Base-by-base conservation (phyloP, 64 coral and sea anemone genomes). In the Stylophora pistillata region DNA sequence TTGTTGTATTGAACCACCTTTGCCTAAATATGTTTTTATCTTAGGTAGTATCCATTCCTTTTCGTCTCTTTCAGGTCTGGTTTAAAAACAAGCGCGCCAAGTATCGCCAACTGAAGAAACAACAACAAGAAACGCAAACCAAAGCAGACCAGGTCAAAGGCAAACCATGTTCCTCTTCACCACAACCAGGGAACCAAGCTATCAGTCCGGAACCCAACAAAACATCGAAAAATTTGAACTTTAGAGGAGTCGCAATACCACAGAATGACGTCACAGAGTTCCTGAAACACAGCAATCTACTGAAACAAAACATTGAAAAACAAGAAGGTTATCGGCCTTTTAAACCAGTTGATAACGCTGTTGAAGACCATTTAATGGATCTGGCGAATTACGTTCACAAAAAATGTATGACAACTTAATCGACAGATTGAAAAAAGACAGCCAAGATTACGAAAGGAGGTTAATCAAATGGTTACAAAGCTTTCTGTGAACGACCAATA, bases 41-140 rank as follows among this genome's bases (percentile, higher is more conserved):
- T n/a, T 1, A 15, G 16, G 1, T 63, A 21, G 17, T 64, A 64
- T 85, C 56, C 12, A 13, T 7, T 73, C 32, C 30, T 20, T 31
- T 64, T 65, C 14, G 20, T 20, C n/a, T 53, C 60, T 14, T 20
- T 13, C 52, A 92, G 90, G 90, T 92, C 23, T 92, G 90, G 90
- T 92, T 92, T 23, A 92, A 92, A 55, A 92, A 92, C 30, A 79
- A 85, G 13, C 74, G 90, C 47, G 90, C 90, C 12, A 92, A 92
- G 78, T 85, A 86, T 37, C 90, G 90, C n/a, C 90, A 92, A 52
- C 82, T 69, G 53, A 92, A 79, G 52, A 92, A 85, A 79, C 72
- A 85, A 77, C 90, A 92, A 92, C 63, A 74, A 15, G 54, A 73
- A 86, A 7, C 32, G 13, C 61, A 82, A 20, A 72, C n/a, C 17